Evolutionary conservation across 2,113 vertebrate species (phyloP).

Genomic region (Limnothrissa miodon): DNA sequence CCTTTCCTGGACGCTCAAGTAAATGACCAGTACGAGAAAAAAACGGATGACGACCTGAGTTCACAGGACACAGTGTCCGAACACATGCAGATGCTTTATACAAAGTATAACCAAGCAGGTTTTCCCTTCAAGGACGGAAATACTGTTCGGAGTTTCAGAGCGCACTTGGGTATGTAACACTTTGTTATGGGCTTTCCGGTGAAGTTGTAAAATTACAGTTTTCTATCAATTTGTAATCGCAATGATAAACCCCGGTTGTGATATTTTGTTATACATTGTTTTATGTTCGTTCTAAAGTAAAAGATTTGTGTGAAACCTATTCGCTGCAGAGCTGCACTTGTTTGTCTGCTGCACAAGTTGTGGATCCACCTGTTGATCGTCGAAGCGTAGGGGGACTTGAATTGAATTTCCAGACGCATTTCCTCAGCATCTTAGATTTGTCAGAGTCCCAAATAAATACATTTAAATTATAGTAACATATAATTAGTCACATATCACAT

Average conservation of each 20-base stretch:
- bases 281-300: background rate
- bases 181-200: background rate
- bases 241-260: background rate
- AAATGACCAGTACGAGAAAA: conserved; percentile 31
- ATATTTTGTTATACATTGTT: background rate
- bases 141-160: conserved; percentile 86
- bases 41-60: conserved; percentile 48
- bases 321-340: conserved; percentile 1
- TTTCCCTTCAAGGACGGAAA: conserved; percentile 79
- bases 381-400: background rate
- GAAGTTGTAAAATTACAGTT: background rate
- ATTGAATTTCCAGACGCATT: background rate
- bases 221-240: background rate
- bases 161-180: conserved; percentile 69
- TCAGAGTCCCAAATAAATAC: too few relatives aligned
- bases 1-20: conserved; percentile 29
- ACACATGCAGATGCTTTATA: conserved; percentile 91
- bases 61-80: conserved; percentile 79
- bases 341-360: conserved; percentile 2
- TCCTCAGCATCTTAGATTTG: background rate
- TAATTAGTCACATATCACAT: background rate
- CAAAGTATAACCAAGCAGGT: conserved; percentile 75
- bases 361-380: conserved; percentile 12
- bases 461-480: background rate
- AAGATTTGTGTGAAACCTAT: background rate